Base-by-base conservation (phyloP, 2,797 vertebrate genomes). In the Sebastes miniatus region DNA sequence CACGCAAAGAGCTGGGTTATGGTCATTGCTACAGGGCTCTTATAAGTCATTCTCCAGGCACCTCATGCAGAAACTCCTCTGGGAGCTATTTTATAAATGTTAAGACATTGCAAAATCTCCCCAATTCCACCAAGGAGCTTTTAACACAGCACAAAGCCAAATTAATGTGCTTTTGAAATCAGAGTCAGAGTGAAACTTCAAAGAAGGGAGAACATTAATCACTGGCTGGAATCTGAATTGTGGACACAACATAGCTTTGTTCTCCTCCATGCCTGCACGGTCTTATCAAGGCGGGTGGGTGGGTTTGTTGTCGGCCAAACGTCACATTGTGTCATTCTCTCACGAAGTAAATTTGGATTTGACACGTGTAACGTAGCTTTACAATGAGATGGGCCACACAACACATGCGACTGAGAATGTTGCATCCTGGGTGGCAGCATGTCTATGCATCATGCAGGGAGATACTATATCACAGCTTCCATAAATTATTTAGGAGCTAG, bases 401-500 rank as follows among this genome's bases (percentile, higher is more conserved):
- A 24, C 64, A 79, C 31, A 68, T 56, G 47, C 47, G 57, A 70
- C 39, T 76, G 73, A 34, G 22, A 56, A 14, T 14, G 57, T 73
- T 14, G 76, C 20, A 79, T 68, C 64, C 63, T 83, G 86, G 69
- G 64, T 69, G 62, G 74, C 75, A 80, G 65, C 65, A 32, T 24
- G 77, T 83, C 58, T 13, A 43, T 66, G 64, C 74, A 67, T 36
- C 29, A 61, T 72, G 70, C 73, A 83, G 63, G 54, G 72, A 84
- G 81, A 88, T 77, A 78, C 69, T 73, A 69, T 80, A 87, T 91
- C 83, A 88, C 20, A 87, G 85, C 34, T 31, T 39, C 67, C 70
- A 93, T 94, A 74, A 87, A 93, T 94, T 88, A 93, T 94, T 92
- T 56, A 93, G 85, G 73, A 88, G 83, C 69, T 73, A 61, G 83